These are phyloP conservation scores for Acholoe squamosa DNA, from an alignment of 2,888 invertebrate genomes.

Conservation along the genomic window DNA sequence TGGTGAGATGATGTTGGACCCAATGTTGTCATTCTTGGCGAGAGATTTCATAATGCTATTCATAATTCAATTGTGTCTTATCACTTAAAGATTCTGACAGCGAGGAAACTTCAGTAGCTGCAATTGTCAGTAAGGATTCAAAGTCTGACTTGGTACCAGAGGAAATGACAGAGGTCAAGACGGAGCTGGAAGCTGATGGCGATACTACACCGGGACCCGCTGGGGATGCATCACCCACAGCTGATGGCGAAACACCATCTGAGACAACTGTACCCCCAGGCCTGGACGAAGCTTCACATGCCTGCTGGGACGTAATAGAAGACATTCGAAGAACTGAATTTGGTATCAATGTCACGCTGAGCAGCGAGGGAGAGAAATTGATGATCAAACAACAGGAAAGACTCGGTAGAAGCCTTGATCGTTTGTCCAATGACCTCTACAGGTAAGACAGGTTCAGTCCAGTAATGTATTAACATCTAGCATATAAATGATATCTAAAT, in stretches of 20 bases:
- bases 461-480: too few species aligned
- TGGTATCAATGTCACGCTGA: conserved; percentile 81
- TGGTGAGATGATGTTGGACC: too few species aligned
- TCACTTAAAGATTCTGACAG: too few species aligned
- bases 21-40: too few species aligned
- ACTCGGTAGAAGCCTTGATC: conserved; percentile 81
- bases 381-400: conserved; percentile 80
- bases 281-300: neutral
- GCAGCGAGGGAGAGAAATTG: conserved; percentile 78
- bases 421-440: conserved; percentile 74
- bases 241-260: neutral
- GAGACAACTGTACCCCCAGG: neutral
- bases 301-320: conserved; percentile 73
- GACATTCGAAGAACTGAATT: conserved; percentile 81
- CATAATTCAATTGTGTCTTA: too few species aligned
- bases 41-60: too few species aligned
- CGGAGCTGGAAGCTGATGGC: conserved; percentile 9
- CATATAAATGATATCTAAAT: too few species aligned
- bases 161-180: neutral
- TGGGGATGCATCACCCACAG: too few species aligned
- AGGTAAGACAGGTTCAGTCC: neutral
- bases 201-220: too few species aligned
- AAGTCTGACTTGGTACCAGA: neutral
- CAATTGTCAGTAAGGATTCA: neutral
- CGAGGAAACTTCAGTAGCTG: neutral